Percentiles rank a stretch among this genome's conserved stretches.
Evolutionary conservation across 1,140 invertebrate genomes (phyloP).

Genomic region (Bombyx mandarina): DNA sequence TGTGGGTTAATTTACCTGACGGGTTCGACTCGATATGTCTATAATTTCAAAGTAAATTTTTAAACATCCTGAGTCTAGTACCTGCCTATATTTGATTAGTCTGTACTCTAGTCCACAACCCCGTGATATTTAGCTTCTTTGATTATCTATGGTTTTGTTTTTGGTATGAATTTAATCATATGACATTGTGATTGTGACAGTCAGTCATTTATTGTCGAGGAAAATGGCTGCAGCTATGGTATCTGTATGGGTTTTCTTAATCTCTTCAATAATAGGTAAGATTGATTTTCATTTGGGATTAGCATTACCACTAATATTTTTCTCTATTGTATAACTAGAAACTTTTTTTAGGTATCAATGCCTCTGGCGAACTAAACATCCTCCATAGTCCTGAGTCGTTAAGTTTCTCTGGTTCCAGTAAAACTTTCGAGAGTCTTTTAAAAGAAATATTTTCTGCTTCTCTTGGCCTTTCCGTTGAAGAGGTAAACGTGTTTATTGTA

Average conservation of each 20-base stretch:
- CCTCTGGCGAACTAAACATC: slow-evolving; percentile 77
- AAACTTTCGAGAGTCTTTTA: slow-evolving; percentile 70
- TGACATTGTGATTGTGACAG: slow-evolving; percentile 27
- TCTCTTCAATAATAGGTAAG: slow-evolving; percentile 53
- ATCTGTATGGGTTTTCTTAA: slow-evolving; percentile 43
- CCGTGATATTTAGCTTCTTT: too few relatives aligned
- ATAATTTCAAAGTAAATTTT: too few relatives aligned
- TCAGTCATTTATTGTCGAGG: slow-evolving; percentile 38
- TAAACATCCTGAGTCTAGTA: too few relatives aligned
- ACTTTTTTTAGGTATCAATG: slow-evolving; percentile 71
- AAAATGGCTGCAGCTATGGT: slow-evolving; percentile 56
- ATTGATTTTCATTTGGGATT: background rate
- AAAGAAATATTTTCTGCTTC: slow-evolving; percentile 81
- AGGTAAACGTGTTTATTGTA: slow-evolving; percentile 44
- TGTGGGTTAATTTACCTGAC: too few relatives aligned
- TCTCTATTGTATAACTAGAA: slow-evolving; percentile 7
- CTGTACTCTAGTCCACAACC: too few relatives aligned
- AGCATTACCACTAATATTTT: background rate
- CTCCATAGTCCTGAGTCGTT: slow-evolving; percentile 77
- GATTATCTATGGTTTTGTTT: too few relatives aligned
- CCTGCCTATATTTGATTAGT: too few relatives aligned
- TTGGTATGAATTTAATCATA: slow-evolving; percentile 55
- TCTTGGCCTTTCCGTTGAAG: slow-evolving; percentile 77
- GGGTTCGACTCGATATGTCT: too few relatives aligned
- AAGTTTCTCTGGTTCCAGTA: slow-evolving; percentile 73